Evolutionary conservation across 2,113 vertebrate genomes (phyloP).

Genomic region (Xenopus tropicalis): UCB_Xtro_10.0 CM004448.2:112832501-112833000

Average conservation of each 20-base stretch:
- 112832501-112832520: too few species aligned
- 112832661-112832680: neutral
- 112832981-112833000: conserved; percentile 78
- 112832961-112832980: conserved; percentile 76
- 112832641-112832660: neutral
- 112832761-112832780: neutral
- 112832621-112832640: neutral
- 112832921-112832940: conserved; percentile 85
- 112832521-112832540: too few species aligned
- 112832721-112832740: neutral
- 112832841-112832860: too few species aligned
- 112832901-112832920: conserved; percentile 70
- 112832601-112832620: neutral
- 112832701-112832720: neutral
- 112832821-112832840: too few species aligned
- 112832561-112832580: neutral
- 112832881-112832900: too few species aligned
- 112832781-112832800: neutral
- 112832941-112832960: conserved; percentile 84
- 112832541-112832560: neutral
- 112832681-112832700: neutral
- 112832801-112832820: too few species aligned
- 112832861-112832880: too few species aligned
- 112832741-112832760: conserved; percentile 7
- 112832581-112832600: neutral